Percentiles rank a stretch among this genome's conserved stretches.
These are phyloP conservation scores for Catamblyrhynchus diadema DNA, from an alignment of 2,797 vertebrate genomes.

Conservation along the genomic window DNA sequence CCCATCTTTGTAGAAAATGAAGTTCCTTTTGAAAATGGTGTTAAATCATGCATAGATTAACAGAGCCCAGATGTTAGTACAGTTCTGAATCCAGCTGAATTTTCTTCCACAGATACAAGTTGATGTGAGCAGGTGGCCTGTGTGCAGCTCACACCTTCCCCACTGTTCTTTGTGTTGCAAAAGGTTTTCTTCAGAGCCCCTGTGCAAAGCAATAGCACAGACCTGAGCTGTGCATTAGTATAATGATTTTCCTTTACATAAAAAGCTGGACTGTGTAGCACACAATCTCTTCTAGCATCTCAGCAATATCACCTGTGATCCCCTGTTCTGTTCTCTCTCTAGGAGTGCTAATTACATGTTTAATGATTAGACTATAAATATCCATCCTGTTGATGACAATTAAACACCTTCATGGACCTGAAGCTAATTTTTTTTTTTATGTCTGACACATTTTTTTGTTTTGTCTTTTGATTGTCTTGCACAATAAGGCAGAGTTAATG, in stretches of 20 bases:
- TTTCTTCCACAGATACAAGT: not conserved
- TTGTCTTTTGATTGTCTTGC: not conserved
- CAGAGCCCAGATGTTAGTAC: not conserved
- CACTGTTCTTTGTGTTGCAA: not conserved
- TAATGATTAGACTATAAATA: constrained; percentile 26
- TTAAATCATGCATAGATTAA: not conserved
- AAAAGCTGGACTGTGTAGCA: not conserved
- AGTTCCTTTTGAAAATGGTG: not conserved
- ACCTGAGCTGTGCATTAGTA: not conserved
- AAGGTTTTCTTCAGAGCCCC: not conserved
- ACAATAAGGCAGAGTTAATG: not conserved
- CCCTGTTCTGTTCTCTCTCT: not conserved
- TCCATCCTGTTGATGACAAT: not conserved
- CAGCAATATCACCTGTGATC: not conserved
- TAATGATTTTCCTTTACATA: not conserved
- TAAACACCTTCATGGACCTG: not conserved
- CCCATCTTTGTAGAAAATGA: not conserved
- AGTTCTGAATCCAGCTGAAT: not conserved
- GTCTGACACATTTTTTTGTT: not conserved
- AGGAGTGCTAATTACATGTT: not conserved
- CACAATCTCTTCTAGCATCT: not conserved
- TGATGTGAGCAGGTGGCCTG: not conserved
- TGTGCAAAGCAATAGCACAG: too few species aligned
- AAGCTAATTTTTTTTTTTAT: not conserved
- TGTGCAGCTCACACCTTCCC: not conserved